phyloP scores from a whole-genome alignment of 2,113 vertebrate genomes.

The Chaetodon trifascialis region DNA sequence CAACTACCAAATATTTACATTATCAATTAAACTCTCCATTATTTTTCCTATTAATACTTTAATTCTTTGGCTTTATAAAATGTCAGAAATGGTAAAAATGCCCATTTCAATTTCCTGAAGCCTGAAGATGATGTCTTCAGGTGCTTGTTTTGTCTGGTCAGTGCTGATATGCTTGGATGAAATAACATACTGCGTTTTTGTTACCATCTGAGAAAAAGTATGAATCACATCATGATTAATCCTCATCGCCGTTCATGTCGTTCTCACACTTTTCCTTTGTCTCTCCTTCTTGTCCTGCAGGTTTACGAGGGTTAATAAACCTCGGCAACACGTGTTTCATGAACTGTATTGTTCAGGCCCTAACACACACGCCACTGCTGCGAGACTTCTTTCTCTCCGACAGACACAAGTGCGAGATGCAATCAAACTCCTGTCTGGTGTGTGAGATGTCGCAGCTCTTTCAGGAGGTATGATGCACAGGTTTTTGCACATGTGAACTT shows the following conservation, averaged over 20 bases:
- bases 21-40: background rate
- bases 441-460: conserved; percentile 99
- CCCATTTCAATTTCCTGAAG: background rate
- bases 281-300: conserved; percentile 76
- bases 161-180: background rate
- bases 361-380: conserved; percentile 97
- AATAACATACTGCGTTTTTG: no score
- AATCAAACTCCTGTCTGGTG: conserved; percentile 98
- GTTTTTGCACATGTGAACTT: conserved; percentile 10
- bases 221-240: conserved; percentile 7
- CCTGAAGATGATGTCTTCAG: background rate
- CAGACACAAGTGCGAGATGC: conserved; percentile 98
- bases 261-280: conserved; percentile 27
- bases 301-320: conserved; percentile 97
- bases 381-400: conserved; percentile 99
- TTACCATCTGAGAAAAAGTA: no score
- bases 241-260: background rate
- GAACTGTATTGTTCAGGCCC: conserved; percentile 99
- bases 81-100: background rate
- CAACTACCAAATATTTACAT: background rate
- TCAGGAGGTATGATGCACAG: conserved; percentile 90
- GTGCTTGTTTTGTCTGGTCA: background rate
- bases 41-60: background rate
- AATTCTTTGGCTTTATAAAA: background rate
- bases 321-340: conserved; percentile 99